Evolutionary conservation across 2,888 invertebrate species (phyloP), one percentile per base, ranked within the genome.

Genomic region (Euplexia lucipara): DNA sequence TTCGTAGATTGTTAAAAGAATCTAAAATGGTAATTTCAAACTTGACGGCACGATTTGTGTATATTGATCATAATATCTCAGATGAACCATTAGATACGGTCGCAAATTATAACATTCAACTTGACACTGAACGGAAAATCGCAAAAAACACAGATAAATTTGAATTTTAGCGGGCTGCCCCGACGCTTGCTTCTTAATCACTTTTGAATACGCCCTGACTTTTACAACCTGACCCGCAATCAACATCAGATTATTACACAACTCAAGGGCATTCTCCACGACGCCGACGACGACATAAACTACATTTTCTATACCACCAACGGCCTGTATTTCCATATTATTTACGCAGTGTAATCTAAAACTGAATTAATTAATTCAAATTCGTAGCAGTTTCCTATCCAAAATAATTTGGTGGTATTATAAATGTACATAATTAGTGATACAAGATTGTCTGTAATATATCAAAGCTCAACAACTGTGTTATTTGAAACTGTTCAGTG

Each of bases 361-460:
- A 81, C 83, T 79, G 83, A 82, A 81, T 83, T 83, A 83, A 81
- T 81, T 81, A 72, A 80, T 81, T 75, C 74, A 79, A 78, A 83
- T 86, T 81, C 70, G 57, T 56, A 68, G 51, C 77, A 70, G 80
- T 82, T 81, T 82, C 79, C 74, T 69, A 71, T 70, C 63, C 74
- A 75, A 81, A 84, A 88, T 80, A 81, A 78, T 81, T 78, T 83
- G 60, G 57, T 59, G 73, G 76, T 81, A 86, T 88, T 87, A 86
- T 81, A 77, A 83, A 88, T 86, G 87, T 86, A 88, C 85, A 85
- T 87, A 87, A 85, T 86, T 83, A 78, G 58, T 52, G 57, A 32
- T 70, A 79, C 65, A 70, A 65, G 59, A 58, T 67, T 58, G 67
- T 72, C 51, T 34, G 47, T 71, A 74, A 79, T 81, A 81, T 81